A percentile compares a stretch with the other conserved stretches of the same genome.
Conservation (phyloP, 2,888 invertebrate species). For the Sarcophaga variegata region DNA sequence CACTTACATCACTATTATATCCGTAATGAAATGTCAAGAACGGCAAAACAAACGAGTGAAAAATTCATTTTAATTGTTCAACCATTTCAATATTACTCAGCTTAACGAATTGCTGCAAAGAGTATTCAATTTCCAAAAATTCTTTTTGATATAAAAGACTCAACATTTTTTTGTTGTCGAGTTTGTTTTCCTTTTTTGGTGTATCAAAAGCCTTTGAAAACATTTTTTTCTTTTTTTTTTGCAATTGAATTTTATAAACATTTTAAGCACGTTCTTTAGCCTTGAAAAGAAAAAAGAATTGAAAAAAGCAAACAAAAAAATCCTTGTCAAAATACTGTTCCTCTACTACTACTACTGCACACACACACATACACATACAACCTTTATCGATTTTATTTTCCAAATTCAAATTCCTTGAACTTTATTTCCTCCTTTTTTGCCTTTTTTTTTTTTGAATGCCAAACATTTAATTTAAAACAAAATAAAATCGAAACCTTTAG, state of each 20-base stretch:
- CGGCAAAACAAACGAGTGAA: too few species aligned
- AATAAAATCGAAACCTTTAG: constrained; percentile 37
- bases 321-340: neutral
- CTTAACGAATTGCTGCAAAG: too few species aligned
- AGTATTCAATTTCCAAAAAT: neutral
- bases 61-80: too few species aligned
- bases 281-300: neutral
- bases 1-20: too few species aligned
- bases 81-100: too few species aligned
- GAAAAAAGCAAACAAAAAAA: neutral
- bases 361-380: neutral
- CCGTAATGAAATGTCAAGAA: too few species aligned
- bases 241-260: constrained; percentile 1
- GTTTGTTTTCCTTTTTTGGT: neutral
- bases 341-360: neutral
- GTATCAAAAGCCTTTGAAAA: neutral
- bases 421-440: constrained; percentile 27
- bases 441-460: constrained; percentile 28
- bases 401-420: constrained; percentile 56
- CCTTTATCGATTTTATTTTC: constrained; percentile 43
- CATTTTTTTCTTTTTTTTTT: neutral
- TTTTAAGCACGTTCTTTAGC: constrained; percentile 22
- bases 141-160: neutral
- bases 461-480: constrained; percentile 51
- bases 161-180: neutral